Percentiles rank a stretch among this genome's conserved stretches.
These are phyloP conservation scores for Tachysurus vachellii DNA, from an alignment of 2,113 vertebrate species.

Conservation along the genomic window DNA sequence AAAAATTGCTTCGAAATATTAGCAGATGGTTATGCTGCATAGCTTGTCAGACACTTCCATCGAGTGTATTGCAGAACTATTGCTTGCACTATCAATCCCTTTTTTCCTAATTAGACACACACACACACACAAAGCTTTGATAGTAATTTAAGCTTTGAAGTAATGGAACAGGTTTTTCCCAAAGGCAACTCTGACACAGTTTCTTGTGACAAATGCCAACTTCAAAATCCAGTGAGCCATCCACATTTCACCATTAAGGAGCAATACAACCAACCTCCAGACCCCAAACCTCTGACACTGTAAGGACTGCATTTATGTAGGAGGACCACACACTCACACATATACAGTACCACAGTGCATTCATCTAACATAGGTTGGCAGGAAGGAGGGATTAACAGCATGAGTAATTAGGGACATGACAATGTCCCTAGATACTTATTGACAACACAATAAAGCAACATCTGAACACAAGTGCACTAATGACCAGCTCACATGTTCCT, in stretches of 20 bases:
- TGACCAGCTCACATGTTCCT: constrained; percentile 11
- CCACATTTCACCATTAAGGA: constrained; percentile 31
- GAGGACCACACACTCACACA: neutral
- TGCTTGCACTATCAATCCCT: neutral
- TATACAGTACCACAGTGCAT: constrained; percentile 1
- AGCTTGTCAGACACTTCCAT: neutral
- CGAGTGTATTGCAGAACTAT: neutral
- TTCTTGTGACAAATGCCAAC: constrained; percentile 37
- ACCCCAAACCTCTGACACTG: constrained; percentile 6
- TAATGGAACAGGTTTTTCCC: constrained; percentile 7
- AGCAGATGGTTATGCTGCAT: neutral
- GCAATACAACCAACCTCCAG: constrained; percentile 30
- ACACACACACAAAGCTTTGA: constrained; percentile 5
- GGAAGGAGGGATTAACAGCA: constrained; percentile 42
- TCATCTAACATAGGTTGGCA: constrained; percentile 24
- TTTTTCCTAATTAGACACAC: constrained; percentile 7
- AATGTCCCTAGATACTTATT: constrained; percentile 32
- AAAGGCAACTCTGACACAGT: constrained; percentile 36
- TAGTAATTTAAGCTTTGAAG: constrained; percentile 19
- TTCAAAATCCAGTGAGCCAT: constrained; percentile 27
- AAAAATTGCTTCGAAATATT: neutral
- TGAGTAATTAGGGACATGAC: constrained; percentile 38
- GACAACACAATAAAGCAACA: constrained; percentile 39
- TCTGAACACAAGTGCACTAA: constrained; percentile 28
- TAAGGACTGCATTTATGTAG: neutral